phyloP scores from a whole-genome alignment of 2,888 invertebrate species.

The Idaea straminata region DNA sequence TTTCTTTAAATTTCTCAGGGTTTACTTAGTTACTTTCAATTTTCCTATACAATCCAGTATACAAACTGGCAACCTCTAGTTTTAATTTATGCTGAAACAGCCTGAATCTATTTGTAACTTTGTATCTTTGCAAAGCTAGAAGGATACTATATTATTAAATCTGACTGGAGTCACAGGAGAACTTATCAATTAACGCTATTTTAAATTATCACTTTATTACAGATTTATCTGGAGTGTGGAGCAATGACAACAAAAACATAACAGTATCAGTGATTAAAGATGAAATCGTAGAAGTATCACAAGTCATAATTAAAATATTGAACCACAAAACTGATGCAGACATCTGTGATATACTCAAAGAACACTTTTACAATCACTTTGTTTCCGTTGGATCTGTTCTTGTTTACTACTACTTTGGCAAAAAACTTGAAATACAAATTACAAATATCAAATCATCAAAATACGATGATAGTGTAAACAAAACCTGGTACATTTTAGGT shows the following conservation, averaged over 20 bases:
- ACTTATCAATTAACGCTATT: background rate
- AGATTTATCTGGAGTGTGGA: slow-evolving; percentile 63
- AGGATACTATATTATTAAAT: background rate
- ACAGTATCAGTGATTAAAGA: slow-evolving; percentile 56
- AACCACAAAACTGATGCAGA: slow-evolving; percentile 59
- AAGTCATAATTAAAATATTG: slow-evolving; percentile 50
- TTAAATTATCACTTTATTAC: slow-evolving; percentile 28
- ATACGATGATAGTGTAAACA: slow-evolving; percentile 33
- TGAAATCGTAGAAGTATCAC: slow-evolving; percentile 45
- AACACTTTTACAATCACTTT: slow-evolving; percentile 59
- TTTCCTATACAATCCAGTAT: too few relatives aligned
- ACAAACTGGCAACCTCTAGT: too few relatives aligned
- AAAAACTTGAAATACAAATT: slow-evolving; percentile 67
- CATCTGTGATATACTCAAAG: slow-evolving; percentile 63
- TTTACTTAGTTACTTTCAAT: too few relatives aligned
- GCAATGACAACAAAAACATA: slow-evolving; percentile 58
- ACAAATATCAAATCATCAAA: slow-evolving; percentile 49
- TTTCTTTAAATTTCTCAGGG: too few relatives aligned
- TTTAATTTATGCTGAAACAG: too few relatives aligned
- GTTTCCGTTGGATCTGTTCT: slow-evolving; percentile 51
- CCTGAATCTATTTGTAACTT: too few relatives aligned
- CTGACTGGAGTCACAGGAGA: background rate
- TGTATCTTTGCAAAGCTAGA: background rate
- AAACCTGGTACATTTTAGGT: slow-evolving; percentile 59
- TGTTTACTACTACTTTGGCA: slow-evolving; percentile 75